Base-by-base conservation (phyloP, 2,113 vertebrate species). In the Quiscalus mexicanus region DNA sequence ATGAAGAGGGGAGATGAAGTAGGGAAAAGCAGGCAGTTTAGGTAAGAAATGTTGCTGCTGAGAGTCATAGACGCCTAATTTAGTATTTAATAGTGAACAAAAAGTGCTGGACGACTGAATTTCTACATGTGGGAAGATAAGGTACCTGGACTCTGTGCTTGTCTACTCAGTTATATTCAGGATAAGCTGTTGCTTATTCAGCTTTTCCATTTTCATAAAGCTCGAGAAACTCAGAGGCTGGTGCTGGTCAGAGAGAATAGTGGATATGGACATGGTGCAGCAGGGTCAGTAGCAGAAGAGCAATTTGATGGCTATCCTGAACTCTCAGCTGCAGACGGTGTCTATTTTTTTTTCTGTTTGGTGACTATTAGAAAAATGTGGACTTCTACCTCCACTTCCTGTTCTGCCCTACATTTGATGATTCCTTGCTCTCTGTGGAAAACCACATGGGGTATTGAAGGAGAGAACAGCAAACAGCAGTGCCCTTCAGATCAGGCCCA, bases 351-450 rank as follows among this genome's bases (percentile, higher is more conserved):
- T 67, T 37, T 18, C 12, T 10, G 1, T 33, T 44, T 74, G 25
- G 55, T 63, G 7, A 21, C 45, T 37, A 4, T 53, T 27, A 70
- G 17, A 70, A 58, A 65, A 78, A 42, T 33, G 8, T 31, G 5
- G 15, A 35, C 41, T 25, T 31, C 16, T 9, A 20, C 7, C 10
- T 19, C 5, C 4, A 44, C 3, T 18, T 11, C 9, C 15, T 16
- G 0, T 56, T 68, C 27, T 6, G 3, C 5, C 28, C 27, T 1
- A 1, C 1, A 0, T 73, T 49, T 53, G 55, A 33, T 60, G n/a
- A 41, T 59, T 68, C 25, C 10, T 67, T 90, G 16, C 4, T 65
- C 69, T 87, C 2, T 63, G 35, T 75, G 49, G n/a, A 58, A 59
- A 67, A 59, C 9, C 25, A 79, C 27, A 47, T 12, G 9, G 15